Evolutionary conservation across 64 coral and sea anemone genomes (phyloP), one percentile per base, ranked within the genome.

Genomic region (Cladopsammia gracilis): DNA sequence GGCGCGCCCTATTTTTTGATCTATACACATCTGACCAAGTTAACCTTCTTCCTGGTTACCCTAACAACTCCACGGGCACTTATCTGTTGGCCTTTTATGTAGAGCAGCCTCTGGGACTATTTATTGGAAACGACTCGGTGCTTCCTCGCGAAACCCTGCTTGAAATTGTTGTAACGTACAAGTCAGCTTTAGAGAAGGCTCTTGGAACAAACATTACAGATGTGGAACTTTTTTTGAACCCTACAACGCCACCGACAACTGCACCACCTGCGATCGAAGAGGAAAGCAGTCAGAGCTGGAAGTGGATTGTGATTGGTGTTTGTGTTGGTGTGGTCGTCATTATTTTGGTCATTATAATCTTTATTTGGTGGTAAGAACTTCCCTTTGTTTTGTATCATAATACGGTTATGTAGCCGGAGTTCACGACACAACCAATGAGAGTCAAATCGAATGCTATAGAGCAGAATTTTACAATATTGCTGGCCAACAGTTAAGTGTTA

Each of bases 1-100:
- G 34, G 34, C 34, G 34, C 34, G 34, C 34, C n/a, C 34, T 34
- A 34, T 34, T 34, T 34, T 34, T 47, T 4, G 13, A 62, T 54
- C 62, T 89, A 7, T 89, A 89, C 46, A 66, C 57, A 20, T 15
- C 23, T 24, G 15, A 51, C 34, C 86, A 64, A 26, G 58, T 88
- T 47, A 51, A 88, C 19, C 71, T 48, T 1, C 23, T 88, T 54
- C 86, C 86, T 64, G 86, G 70, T 64, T 89, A 78, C 42, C 87
- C 73, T 26, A 77, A 64, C 6, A 74, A 77, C 58, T 7, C 19
- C 10, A 20, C 71, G 11, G 12, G 15, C 2, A 23, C 60, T 51
- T 46, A 78, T 11, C 53, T 77, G 0, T 22, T 88, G 5, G 86
- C 52, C 1, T 88, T 88, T 62, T 88, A 88, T 24, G 69, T 88